These are phyloP conservation scores for Takifugu rubripes DNA, from an alignment of 2,797 vertebrate genomes.

Conservation along the genomic window DNA sequence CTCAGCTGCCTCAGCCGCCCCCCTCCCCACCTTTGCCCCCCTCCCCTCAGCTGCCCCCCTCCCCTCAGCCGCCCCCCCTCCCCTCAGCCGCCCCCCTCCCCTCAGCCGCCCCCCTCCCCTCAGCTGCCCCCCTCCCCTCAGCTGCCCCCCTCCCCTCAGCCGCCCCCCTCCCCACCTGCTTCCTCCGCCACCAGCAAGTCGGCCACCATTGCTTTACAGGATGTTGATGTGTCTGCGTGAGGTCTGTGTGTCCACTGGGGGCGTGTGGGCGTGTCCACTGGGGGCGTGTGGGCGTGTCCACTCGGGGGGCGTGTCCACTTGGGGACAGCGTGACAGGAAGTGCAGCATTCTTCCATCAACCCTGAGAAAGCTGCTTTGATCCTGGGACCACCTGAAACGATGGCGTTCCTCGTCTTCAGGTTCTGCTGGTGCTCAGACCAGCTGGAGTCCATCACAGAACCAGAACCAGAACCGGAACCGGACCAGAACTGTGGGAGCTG, in stretches of 20 bases:
- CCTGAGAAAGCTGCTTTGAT: no score
- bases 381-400: no score
- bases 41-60: conserved; percentile 14
- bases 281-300: no score
- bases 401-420: no score
- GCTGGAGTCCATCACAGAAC: no score
- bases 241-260: not conserved
- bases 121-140: conserved; percentile 29
- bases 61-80: not conserved
- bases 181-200: conserved; percentile 47
- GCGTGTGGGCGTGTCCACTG: no score
- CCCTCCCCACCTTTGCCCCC: conserved; percentile 3
- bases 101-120: conserved; percentile 50
- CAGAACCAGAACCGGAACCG: no score
- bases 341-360: no score
- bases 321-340: no score
- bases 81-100: conserved; percentile 58
- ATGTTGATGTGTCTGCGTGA: conserved; percentile 92
- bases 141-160: conserved; percentile 7
- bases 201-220: conserved; percentile 82
- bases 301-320: no score
- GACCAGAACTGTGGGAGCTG: not conserved
- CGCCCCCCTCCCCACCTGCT: conserved; percentile 6
- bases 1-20: conserved; percentile 34
- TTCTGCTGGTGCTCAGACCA: no score